These are phyloP conservation scores for Hapalemur alaotrensis DNA, from an alignment of 2,797 vertebrate genomes.

Conservation along the genomic window DNA sequence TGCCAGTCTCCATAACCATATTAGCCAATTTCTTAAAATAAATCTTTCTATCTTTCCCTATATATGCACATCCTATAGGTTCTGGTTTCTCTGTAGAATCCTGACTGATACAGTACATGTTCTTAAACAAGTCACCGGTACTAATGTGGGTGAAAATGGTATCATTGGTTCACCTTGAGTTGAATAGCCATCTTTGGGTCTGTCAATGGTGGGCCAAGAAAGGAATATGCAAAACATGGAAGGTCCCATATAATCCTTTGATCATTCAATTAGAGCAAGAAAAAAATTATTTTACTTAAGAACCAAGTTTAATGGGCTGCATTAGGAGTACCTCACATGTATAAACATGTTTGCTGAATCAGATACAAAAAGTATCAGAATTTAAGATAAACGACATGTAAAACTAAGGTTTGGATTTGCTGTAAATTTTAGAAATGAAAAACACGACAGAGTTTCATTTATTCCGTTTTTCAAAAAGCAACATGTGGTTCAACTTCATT, in stretches of 20 bases:
- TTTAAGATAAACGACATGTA: not conserved
- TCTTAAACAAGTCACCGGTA: not conserved
- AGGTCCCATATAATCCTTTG: not conserved
- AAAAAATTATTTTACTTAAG: not conserved
- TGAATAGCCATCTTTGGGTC: not conserved
- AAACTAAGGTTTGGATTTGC: not conserved
- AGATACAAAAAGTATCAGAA: not conserved
- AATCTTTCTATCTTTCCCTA: not conserved
- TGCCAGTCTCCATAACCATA: not conserved
- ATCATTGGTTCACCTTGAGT: not conserved
- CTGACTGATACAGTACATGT: not conserved
- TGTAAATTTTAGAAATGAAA: not conserved
- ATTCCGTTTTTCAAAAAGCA: constrained; percentile 7
- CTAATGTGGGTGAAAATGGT: not conserved
- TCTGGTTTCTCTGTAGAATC: not conserved
- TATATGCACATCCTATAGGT: not conserved
- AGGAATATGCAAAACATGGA: not conserved
- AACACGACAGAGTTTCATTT: not conserved
- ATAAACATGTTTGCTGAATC: not conserved
- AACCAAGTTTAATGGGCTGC: not conserved
- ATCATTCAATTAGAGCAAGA: not conserved
- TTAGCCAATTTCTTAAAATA: not conserved
- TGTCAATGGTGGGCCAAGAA: not conserved
- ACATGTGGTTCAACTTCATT: not conserved
- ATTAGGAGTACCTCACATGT: not conserved